phyloP scores from a whole-genome alignment of 2,113 vertebrate genomes.

The Dipodomys stephensi region DNA sequence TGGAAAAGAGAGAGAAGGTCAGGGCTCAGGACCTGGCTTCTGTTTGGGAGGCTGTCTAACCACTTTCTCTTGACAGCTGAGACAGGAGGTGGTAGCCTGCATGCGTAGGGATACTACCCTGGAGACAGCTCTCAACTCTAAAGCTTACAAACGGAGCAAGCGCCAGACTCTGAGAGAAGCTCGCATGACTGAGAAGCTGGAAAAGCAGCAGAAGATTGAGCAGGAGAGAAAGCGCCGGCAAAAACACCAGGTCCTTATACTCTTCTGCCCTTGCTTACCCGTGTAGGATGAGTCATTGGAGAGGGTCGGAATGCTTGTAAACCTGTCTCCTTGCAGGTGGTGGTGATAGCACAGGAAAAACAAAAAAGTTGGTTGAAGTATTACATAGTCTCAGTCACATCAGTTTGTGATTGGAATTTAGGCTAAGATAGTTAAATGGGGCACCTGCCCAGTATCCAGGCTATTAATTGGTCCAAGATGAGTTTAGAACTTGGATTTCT shows the following conservation, averaged over 20 bases:
- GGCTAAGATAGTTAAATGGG: not conserved
- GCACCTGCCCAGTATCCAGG: not conserved
- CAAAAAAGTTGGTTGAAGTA: not conserved
- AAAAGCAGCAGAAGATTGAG: slow-evolving; percentile 99
- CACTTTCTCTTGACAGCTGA: slow-evolving; percentile 86
- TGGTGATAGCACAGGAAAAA: accelerated
- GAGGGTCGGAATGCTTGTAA: not conserved
- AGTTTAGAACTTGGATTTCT: not conserved
- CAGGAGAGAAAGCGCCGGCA: slow-evolving; percentile 98
- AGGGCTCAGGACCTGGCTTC: not conserved
- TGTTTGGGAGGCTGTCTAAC: not conserved
- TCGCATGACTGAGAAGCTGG: slow-evolving; percentile 98
- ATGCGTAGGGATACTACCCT: slow-evolving; percentile 98
- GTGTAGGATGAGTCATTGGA: accelerated
- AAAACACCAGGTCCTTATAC: slow-evolving; percentile 94
- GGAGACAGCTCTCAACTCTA: slow-evolving; percentile 98
- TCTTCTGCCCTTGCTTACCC: accelerated
- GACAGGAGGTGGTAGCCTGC: slow-evolving; percentile 98
- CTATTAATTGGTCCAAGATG: too few relatives aligned
- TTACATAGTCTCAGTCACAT: accelerated
- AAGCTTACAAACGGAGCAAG: slow-evolving; percentile 98
- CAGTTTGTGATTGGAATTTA: not conserved
- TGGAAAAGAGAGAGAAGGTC: not conserved
- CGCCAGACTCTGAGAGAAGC: slow-evolving; percentile 97
- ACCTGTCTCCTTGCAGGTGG: accelerated